A percentile compares a stretch with the other conserved stretches of the same genome.
phyloP scores from a whole-genome alignment of 2,113 vertebrate species.

The Ochotona princeps region DNA sequence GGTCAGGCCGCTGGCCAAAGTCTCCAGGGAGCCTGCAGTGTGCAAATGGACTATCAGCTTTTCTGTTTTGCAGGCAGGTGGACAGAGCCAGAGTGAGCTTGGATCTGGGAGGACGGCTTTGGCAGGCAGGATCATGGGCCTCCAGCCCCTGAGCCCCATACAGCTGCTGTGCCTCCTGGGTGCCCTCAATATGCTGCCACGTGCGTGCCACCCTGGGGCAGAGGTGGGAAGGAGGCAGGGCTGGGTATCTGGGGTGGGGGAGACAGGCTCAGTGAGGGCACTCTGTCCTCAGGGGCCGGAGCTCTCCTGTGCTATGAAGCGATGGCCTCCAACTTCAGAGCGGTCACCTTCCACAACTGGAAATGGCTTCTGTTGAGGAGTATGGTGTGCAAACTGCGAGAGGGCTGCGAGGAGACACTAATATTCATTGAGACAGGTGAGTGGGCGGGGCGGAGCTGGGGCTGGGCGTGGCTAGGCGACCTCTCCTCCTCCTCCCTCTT shows the following conservation, averaged over 20 bases:
- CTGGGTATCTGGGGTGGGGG: neutral
- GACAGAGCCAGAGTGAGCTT: neutral
- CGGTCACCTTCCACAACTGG: constrained; percentile 62
- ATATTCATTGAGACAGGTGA: constrained; percentile 71
- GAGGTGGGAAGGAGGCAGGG: constrained; percentile 4
- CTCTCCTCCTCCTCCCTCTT: neutral
- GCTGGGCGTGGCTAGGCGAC: neutral
- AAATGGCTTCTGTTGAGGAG: constrained; percentile 67
- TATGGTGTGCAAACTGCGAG: constrained; percentile 65
- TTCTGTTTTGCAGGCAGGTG: constrained; percentile 31
- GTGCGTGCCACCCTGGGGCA: constrained; percentile 60
- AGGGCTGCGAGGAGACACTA: constrained; percentile 76
- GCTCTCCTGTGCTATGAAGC: constrained; percentile 79
- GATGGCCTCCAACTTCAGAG: constrained; percentile 70
- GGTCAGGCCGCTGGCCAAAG: neutral
- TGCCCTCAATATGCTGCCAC: constrained; percentile 55
- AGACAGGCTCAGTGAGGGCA: neutral
- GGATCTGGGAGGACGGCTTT: too few relatives aligned
- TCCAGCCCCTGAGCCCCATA: constrained; percentile 1
- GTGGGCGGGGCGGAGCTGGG: neutral
- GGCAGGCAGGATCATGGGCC: constrained; percentile 43
- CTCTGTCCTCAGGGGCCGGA: constrained; percentile 55
- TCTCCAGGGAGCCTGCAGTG: neutral
- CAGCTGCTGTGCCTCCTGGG: constrained; percentile 72
- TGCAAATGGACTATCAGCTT: constrained; percentile 42